Base-by-base conservation (phyloP, 1,140 invertebrate species). In the Solen grandis region DNA sequence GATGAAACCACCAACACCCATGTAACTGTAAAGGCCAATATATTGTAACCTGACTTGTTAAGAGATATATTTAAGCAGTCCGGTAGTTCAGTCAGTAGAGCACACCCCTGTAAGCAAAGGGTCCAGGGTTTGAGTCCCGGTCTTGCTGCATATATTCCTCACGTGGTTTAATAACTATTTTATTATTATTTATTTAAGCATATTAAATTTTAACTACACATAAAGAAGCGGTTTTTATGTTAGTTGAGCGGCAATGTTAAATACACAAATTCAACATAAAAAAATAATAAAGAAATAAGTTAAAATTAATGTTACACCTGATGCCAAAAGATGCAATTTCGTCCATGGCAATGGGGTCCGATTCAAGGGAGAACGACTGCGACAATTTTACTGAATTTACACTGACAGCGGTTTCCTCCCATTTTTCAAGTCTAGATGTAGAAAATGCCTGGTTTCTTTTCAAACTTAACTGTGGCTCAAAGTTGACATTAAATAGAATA, bases 381-480 rank as follows among this genome's bases (percentile, higher is more conserved):
- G 36, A 22, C 16, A 50, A 5, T 13, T 52, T 5, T 16, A 59
- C 16, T 16, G 38, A 63, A 35, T 52, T 46, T 1, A 59, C 4
- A 16, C 19, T 63, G 77, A 35, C 38, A 63, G 19, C 69, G 38
- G 19, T 16, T 8, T 55, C 25, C 35, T 22, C 36, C 2, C 8
- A 10, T 29, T 19, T 29, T 36, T 55, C 33, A 29, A 22, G 14
- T 41, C 16, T 66, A 36, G 38, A 14, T 59, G 16, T 29, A 38
- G 35, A 35, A 63, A 31, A n/a, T 69, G 57, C 36, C 59, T 52
- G 54, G 60, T 75, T 66, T n/a, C 59, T n/a, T 66, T 55, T 62
- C 16, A 65, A 46, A 35, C 70, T 66, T 65, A 54, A 35, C 19
- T 57, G 22, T 19, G 50, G 50, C 13, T 50, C 33, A 14, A 54